Evolutionary conservation across 2,797 vertebrate genomes (phyloP).

Genomic region (Arnoldichthys spilopterus): DNA sequence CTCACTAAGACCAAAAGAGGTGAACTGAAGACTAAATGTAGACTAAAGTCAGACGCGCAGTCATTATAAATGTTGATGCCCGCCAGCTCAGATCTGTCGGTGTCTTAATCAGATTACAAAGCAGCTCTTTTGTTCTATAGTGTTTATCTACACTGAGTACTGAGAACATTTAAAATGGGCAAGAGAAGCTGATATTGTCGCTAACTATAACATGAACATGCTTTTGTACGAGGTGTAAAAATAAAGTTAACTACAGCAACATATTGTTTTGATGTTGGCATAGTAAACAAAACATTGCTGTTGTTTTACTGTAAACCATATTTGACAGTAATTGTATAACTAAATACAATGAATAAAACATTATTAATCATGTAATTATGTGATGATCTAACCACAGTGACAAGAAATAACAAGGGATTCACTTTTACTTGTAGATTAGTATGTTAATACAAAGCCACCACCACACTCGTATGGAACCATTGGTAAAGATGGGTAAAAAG

Average conservation of each 20-base stretch:
- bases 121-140: background rate
- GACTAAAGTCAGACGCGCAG: background rate
- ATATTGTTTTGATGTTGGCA: background rate
- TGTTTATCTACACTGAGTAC: background rate
- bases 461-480: no score
- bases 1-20: background rate
- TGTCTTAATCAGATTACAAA: background rate
- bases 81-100: background rate
- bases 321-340: background rate
- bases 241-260: background rate
- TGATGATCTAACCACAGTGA: no score
- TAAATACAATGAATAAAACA: background rate
- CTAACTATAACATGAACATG: background rate
- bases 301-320: background rate
- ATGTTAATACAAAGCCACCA: no score
- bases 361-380: background rate
- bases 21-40: background rate
- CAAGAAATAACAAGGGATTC: no score
- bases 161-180: background rate
- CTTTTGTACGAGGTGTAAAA: background rate
- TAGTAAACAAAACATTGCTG: background rate
- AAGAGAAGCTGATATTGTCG: background rate
- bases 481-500: no score
- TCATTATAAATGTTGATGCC: background rate
- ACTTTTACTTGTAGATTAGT: no score